A percentile compares a stretch with the other conserved stretches of the same genome.
phyloP scores from a whole-genome alignment of 2,797 vertebrate genomes.

The Vipera ursinii region DNA sequence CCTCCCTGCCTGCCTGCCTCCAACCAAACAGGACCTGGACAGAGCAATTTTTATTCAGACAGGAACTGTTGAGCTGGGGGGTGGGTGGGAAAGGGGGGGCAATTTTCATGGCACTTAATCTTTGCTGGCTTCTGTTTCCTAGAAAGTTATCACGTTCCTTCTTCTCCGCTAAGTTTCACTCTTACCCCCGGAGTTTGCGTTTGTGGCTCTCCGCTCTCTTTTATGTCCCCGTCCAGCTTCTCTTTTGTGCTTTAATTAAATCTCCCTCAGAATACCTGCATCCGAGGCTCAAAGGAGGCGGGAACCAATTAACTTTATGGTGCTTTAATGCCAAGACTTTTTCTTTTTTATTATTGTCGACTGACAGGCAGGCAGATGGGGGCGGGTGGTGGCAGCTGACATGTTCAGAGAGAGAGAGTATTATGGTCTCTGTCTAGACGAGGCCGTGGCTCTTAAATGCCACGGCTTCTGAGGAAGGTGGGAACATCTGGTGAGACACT shows the following conservation, averaged over 20 bases:
- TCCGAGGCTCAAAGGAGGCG: background rate
- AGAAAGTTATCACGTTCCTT: background rate
- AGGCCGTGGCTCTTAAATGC: background rate
- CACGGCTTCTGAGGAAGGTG: background rate
- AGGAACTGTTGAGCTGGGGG: background rate
- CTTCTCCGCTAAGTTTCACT: background rate
- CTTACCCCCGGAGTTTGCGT: background rate
- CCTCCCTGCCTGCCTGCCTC: no score
- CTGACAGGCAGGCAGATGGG: background rate
- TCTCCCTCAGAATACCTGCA: background rate
- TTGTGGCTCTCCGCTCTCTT: background rate
- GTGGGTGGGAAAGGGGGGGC: background rate
- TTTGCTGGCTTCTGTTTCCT: background rate
- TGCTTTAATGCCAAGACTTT: background rate
- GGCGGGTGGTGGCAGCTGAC: background rate
- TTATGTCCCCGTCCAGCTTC: background rate
- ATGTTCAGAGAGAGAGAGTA: background rate
- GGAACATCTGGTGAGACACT: background rate
- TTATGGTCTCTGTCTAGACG: constrained; percentile 20
- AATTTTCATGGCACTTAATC: background rate
- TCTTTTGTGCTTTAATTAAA: constrained; percentile 25
- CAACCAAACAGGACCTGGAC: background rate
- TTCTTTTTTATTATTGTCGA: background rate
- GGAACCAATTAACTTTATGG: constrained; percentile 32
- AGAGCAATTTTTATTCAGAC: background rate